Evolutionary conservation across 2,113 vertebrate genomes (phyloP).

Genomic region (Thalassarche chlororhynchos): DNA sequence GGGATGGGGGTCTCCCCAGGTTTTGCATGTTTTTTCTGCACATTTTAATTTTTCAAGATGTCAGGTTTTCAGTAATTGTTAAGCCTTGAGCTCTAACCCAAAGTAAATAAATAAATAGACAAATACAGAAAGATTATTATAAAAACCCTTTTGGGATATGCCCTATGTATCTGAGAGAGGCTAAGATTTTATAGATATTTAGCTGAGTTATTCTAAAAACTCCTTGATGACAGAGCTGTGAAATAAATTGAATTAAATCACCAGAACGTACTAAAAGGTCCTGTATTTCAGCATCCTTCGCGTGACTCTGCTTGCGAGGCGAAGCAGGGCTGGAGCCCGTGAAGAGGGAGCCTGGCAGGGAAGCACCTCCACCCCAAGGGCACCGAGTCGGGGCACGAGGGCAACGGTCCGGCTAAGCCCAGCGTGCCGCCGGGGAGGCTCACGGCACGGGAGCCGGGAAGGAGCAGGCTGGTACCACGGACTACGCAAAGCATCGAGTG

Average conservation of each 20-base stretch:
- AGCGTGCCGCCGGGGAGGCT: background rate
- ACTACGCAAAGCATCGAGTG: rapidly evolving
- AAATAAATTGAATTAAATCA: background rate
- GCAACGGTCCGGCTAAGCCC: too few relatives aligned
- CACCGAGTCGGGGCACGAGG: background rate
- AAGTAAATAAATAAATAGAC: background rate
- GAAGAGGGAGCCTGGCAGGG: background rate
- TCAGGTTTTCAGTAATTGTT: background rate
- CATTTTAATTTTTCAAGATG: background rate
- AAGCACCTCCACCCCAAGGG: background rate
- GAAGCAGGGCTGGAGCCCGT: rapidly evolving
- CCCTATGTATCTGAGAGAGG: background rate
- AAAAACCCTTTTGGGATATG: background rate
- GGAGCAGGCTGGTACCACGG: background rate
- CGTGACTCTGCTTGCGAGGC: rapidly evolving
- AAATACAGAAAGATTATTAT: background rate
- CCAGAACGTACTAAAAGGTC: background rate
- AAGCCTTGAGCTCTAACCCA: background rate
- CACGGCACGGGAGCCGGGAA: rapidly evolving
- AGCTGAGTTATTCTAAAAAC: background rate
- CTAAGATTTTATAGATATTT: background rate
- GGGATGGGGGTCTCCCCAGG: background rate
- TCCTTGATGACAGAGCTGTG: background rate
- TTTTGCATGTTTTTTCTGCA: background rate
- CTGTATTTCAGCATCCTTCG: too few relatives aligned